Conservation (phyloP, 2,797 vertebrate species). For the Phylloscopus collybita region DNA sequence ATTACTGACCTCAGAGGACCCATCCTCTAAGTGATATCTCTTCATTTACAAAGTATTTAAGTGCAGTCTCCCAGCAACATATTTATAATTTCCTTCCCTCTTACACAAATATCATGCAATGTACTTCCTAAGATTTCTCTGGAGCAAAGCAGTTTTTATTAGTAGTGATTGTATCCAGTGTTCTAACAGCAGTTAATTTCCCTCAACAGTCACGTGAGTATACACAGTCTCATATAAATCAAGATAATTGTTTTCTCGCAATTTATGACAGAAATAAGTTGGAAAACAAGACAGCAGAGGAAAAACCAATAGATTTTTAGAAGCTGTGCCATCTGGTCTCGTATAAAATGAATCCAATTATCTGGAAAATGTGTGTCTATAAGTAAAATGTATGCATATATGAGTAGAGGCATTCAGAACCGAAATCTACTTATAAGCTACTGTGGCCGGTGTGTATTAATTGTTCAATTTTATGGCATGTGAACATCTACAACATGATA, state of each 20-base stretch:
- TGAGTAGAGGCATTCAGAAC: not conserved
- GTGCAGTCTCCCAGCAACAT: not conserved
- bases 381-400: not conserved
- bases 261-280: conserved; percentile 13
- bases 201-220: not conserved
- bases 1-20: not conserved
- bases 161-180: not conserved
- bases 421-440: not conserved
- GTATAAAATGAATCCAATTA: conserved; percentile 1
- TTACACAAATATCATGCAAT: not conserved
- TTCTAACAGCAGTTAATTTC: not conserved
- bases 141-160: not conserved
- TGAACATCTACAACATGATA: not conserved
- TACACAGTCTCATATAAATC: not conserved
- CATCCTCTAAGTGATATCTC: not conserved
- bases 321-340: not conserved
- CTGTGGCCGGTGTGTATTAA: not conserved
- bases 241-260: not conserved
- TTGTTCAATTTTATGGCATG: not conserved
- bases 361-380: not conserved
- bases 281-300: not conserved
- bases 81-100: not conserved
- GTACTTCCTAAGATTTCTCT: not conserved
- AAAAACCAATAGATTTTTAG: not conserved
- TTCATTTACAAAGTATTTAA: not conserved